These are phyloP conservation scores for Schizopygopsis malacanthus DNA, from an alignment of 2,797 vertebrate genomes.

Conservation along the genomic window DNA sequence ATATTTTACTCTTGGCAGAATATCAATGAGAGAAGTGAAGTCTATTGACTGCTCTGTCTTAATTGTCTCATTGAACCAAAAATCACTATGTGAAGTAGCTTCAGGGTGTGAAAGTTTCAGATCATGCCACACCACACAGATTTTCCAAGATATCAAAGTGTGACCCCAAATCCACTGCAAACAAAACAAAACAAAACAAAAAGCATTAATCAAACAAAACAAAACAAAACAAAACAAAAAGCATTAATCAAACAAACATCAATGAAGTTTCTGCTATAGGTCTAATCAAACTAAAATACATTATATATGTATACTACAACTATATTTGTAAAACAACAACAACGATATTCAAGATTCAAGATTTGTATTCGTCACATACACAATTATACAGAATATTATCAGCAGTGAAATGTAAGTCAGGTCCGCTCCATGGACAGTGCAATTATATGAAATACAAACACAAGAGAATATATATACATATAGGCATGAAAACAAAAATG, in stretches of 20 bases:
- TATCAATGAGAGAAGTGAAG: slow-evolving; percentile 54
- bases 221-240: not conserved
- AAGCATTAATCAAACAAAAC: not conserved
- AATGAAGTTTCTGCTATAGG: not conserved
- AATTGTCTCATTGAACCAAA: slow-evolving; percentile 70
- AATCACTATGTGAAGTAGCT: slow-evolving; percentile 64
- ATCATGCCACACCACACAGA: not conserved
- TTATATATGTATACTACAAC: not conserved
- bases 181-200: not conserved
- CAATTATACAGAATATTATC: no score
- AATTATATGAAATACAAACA: no score
- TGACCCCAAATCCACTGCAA: not conserved
- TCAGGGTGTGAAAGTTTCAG: slow-evolving; percentile 36
- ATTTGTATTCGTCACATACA: no score
- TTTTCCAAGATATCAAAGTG: not conserved
- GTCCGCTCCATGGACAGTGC: no score
- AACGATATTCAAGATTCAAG: not conserved
- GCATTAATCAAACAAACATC: not conserved
- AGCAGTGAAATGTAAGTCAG: no score
- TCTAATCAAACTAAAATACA: not conserved
- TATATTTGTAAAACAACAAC: not conserved
- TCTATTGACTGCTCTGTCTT: slow-evolving; percentile 60
- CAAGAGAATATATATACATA: no score
- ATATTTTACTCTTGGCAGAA: slow-evolving; percentile 67
- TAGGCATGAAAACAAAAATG: no score